Base-by-base conservation (phyloP, 2,113 vertebrate species). In the Cygnus atratus region DNA sequence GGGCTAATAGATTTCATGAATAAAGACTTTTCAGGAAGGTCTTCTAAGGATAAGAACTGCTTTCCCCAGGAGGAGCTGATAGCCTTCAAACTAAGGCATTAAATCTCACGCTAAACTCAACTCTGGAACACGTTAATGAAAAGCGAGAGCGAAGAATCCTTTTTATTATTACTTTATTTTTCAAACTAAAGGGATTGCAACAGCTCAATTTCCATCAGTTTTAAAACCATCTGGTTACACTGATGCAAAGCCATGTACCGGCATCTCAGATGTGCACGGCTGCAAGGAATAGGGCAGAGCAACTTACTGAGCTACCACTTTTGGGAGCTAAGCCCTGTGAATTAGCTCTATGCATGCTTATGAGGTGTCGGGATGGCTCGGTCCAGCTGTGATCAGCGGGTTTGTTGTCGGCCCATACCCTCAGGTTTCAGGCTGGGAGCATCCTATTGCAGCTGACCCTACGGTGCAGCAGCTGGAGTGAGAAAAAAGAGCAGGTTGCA, bases 301-400 rank as follows among this genome's bases (percentile, higher is more conserved):
- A 52, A 10, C 11, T 9, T 4, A 1, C 13, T 2, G 44, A 7
- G 59, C 22, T 9, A 13, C 46, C 73, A 6, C 17, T 1, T 11
- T 1, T 11, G 15, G 0, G 22, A 65, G 55, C 62, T 26, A 16
- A 54, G 63, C 75, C 19, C 63, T 13, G 2, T 14, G 18, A 65
- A 1, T n/a, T 4, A 28, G 22, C 21, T 12, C 1, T 4, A 3
- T 1, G 7, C 61, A 3, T 15, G 6, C 17, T 68, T 37, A 46
- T 35, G 10, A 14, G 67, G 5, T 2, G 37, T 7, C 54, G 48
- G 16, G 1, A 0, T 7, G 57, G 48, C 48, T 89, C 55, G 3
- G 18, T 13, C 41, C 58, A 28, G 46, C 83, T 46, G 44, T 44
- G 55, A 3, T 35, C 2, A 14, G 15, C 39, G 46, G n/a, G 9